Base-by-base conservation (phyloP, 2,113 vertebrate genomes). In the Anhinga rufa region DNA sequence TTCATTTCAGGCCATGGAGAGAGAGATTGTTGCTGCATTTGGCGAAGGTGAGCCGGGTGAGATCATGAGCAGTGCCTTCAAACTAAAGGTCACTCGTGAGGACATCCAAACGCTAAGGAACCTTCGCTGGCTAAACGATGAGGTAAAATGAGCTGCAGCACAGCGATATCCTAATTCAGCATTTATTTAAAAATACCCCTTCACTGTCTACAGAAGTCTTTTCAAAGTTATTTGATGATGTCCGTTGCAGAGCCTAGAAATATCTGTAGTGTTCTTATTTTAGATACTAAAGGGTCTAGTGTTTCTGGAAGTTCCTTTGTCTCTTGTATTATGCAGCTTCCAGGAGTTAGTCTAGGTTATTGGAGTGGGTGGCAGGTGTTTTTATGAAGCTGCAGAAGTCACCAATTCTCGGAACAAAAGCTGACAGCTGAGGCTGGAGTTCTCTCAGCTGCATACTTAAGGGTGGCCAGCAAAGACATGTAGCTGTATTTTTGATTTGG, bases 51-150 rank as follows among this genome's bases (percentile, higher is more conserved):
- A 98, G 17, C 98, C 98, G 4, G 98, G 98, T 60, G 98, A 98
- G 24, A 82, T 99, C 79, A 52, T 99, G 46, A 99, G 99, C 96
- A 98, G 98, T 8, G 99, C 98, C 90, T 99, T 99, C 97, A 99
- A 99, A 92, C 97, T 99, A 14, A 97, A 97, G 40, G 98, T 99
- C 55, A 99, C 99, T 22, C 98, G 98, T 82, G 98, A 98, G 86
- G 99, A 99, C 94, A 97, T 99, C 97, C 94, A 95, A 72, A 99
- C 99, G 1, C 97, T 99, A 52, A 97, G 88, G 95, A 98, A 98
- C 72, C 97, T 96, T 9, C 82, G 97, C 86, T 99, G 99, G 99
- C 98, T 99, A 48, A 99, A 99, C 1, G 99, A 99, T 81, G 98
- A 99, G 98, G 99, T 99, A 95, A 93, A 48, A 79, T 17, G 10